Base-by-base conservation (phyloP, 2,113 vertebrate species). In the Calyptommatus sinebrachiatus region DNA sequence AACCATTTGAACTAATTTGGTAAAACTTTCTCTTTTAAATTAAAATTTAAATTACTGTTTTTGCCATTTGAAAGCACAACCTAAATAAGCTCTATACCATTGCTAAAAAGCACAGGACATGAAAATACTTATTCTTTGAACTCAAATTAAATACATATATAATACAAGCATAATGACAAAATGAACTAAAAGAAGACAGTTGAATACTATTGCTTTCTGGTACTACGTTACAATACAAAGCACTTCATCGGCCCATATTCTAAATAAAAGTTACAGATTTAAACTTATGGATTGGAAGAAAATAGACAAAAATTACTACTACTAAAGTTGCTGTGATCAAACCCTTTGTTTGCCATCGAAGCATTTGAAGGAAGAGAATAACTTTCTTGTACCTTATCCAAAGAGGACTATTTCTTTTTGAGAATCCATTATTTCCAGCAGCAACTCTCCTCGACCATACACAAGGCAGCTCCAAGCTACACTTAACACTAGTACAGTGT, bases 401-500 rank as follows among this genome's bases (percentile, higher is more conserved):
- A 70, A 79, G 45, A 77, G 81, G 45, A 77, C n/a, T 14, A 65
- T 71, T 79, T 83, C 88, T 79, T 67, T 77, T 79, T 24, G 63
- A 69, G 71, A 71, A 26, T 61, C 70, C 73, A 57, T 80, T 18
- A 71, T 57, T 46, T 74, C 79, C 71, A 80, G 76, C 88, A 73
- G 74, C 84, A 74, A 53, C 73, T 29, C 10, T 62, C 20, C 21
- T 70, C 24, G 48, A 70, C 66, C 70, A 81, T 20, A 63, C 63
- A 67, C 76, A 69, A 83, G 80, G 76, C 85, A 35, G 83, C 78
- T 73, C 79, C 73, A 46, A 84, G 82, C 61, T 90, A 7, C 90
- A 82, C 89, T 90, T 72, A 80, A 89, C 90, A 88, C 87, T 66
- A 81, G 75, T 1, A 1, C 87, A 82, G 89, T 80, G 88, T 88